Evolutionary conservation across 2,888 invertebrate species (phyloP).

Genomic region (Odiellus spinosus): DNA sequence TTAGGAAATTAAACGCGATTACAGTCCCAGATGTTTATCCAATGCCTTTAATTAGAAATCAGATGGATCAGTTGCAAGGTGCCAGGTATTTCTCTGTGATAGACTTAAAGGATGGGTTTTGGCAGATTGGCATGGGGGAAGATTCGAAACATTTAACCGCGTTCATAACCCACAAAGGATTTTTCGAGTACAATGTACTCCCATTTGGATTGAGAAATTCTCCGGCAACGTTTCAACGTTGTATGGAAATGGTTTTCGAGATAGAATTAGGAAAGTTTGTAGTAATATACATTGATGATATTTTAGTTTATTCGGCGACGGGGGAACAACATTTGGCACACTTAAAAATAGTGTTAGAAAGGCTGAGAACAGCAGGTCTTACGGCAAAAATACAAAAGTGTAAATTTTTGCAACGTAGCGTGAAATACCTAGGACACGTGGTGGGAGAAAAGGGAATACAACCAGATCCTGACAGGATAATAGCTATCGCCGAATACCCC

Average conservation of each 20-base stretch:
- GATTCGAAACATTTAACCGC: too few relatives aligned
- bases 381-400: slow-evolving; percentile 19
- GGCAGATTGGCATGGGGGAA: too few relatives aligned
- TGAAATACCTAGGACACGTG: slow-evolving; percentile 12
- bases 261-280: slow-evolving; percentile 13
- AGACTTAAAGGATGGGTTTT: too few relatives aligned
- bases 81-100: too few relatives aligned
- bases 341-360: slow-evolving; percentile 12
- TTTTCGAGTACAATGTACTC: slow-evolving; percentile 22
- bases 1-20: too few relatives aligned
- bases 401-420: slow-evolving; percentile 9
- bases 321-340: slow-evolving; percentile 15
- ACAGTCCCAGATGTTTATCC: too few relatives aligned
- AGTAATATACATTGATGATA: slow-evolving; percentile 21
- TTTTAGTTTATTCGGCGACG: slow-evolving; percentile 15
- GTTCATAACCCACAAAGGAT: slow-evolving; percentile 18
- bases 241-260: slow-evolving; percentile 19
- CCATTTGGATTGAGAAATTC: slow-evolving; percentile 22
- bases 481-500: slow-evolving; percentile 7
- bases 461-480: slow-evolving; percentile 3
- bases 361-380: slow-evolving; percentile 15
- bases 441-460: slow-evolving; percentile 4
- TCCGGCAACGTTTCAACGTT: slow-evolving; percentile 20
- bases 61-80: too few relatives aligned
- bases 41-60: too few relatives aligned